Conservation (phyloP, 2,797 vertebrate species). For the Hapalemur alaotrensis region DNA sequence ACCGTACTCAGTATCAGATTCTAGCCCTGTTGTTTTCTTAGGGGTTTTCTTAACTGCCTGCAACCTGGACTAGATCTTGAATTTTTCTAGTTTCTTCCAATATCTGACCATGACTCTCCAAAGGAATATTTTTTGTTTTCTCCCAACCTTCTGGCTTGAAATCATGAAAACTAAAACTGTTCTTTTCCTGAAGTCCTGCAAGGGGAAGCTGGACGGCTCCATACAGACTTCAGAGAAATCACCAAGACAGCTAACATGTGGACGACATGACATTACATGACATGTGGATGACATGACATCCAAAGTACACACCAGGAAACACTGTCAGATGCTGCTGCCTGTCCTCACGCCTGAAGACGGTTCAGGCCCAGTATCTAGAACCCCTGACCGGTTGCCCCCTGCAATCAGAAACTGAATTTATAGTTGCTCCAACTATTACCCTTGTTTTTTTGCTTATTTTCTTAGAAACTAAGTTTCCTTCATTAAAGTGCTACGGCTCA, state of each 20-base stretch:
- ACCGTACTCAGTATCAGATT: background rate
- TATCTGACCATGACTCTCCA: background rate
- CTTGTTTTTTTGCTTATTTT: background rate
- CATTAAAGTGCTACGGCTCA: background rate
- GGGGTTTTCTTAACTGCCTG: background rate
- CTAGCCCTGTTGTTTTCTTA: background rate
- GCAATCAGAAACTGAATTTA: background rate
- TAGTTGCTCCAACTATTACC: background rate
- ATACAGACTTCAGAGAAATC: background rate
- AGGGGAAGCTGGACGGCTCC: background rate
- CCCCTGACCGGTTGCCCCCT: no score
- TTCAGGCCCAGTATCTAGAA: background rate
- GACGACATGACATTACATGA: background rate
- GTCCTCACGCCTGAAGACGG: background rate
- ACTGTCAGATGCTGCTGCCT: no score
- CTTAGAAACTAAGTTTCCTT: background rate
- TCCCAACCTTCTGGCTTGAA: no score
- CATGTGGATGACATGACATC: background rate
- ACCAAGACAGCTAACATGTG: background rate
- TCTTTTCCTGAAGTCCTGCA: background rate
- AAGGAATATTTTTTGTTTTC: background rate
- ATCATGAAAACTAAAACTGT: background rate
- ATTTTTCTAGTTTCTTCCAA: background rate
- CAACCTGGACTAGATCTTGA: background rate
- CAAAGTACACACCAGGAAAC: background rate